Conservation (phyloP, 2,888 invertebrate genomes). For the Nematopogon swammerdamellus region DNA sequence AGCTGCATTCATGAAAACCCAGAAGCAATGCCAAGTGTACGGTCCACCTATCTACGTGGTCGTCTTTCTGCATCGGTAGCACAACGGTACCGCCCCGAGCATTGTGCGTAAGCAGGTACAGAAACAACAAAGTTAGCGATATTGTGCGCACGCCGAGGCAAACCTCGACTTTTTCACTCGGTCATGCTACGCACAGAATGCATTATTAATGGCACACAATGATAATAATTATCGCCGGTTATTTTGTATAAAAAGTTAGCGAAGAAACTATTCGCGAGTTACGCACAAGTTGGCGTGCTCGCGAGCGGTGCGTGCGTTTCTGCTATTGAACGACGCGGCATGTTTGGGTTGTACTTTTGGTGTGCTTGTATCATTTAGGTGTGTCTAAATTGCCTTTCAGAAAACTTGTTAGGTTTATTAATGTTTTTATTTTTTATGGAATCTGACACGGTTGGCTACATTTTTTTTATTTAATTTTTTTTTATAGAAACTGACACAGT, state of each 20-base stretch:
- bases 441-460: too few relatives aligned
- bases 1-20: too few relatives aligned
- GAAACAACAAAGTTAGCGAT: too few relatives aligned
- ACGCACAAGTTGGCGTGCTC: constrained; percentile 4
- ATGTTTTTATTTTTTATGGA: too few relatives aligned
- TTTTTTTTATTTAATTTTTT: too few relatives aligned
- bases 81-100: background rate
- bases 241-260: constrained; percentile 1
- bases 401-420: too few relatives aligned
- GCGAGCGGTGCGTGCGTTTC: background rate
- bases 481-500: too few relatives aligned
- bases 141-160: background rate
- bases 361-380: background rate
- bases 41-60: too few relatives aligned
- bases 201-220: constrained; percentile 3
- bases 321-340: background rate
- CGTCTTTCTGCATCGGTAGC: too few relatives aligned
- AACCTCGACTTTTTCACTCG: constrained; percentile 3
- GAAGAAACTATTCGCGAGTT: constrained; percentile 2
- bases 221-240: constrained; percentile 2
- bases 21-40: too few relatives aligned
- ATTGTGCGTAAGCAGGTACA: background rate
- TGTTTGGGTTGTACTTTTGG: background rate
- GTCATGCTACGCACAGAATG: constrained; percentile 3
- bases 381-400: background rate